Conservation (phyloP, 2,888 invertebrate genomes). For the Blastobasis lacticolella region DNA sequence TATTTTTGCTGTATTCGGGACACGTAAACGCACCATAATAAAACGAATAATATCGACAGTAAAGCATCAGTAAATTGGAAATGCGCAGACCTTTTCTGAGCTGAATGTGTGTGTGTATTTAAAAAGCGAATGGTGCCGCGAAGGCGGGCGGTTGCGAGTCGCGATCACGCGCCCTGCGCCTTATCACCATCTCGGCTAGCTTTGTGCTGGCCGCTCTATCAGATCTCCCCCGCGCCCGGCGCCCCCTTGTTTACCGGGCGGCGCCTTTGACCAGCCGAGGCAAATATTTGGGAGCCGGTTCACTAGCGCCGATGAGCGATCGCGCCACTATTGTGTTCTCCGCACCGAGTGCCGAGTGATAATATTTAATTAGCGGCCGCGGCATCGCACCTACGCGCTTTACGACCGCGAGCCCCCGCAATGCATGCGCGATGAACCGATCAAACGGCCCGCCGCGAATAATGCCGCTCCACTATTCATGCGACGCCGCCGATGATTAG, state of each 20-base stretch:
- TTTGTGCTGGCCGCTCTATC: constrained; percentile 51
- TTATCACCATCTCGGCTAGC: constrained; percentile 55
- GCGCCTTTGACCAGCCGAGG: constrained; percentile 58
- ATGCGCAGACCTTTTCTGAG: not conserved
- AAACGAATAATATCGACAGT: not conserved
- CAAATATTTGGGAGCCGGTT: constrained; percentile 68
- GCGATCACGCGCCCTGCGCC: constrained; percentile 38
- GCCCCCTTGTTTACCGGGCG: constrained; percentile 54
- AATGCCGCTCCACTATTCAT: constrained; percentile 49
- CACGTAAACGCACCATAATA: not conserved
- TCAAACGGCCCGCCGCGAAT: constrained; percentile 53
- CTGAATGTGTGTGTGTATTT: constrained; percentile 3
- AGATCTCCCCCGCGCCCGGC: constrained; percentile 39
- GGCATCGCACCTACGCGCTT: constrained; percentile 60
- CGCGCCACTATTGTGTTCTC: constrained; percentile 54
- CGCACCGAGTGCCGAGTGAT: constrained; percentile 56
- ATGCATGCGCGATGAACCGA: constrained; percentile 38
- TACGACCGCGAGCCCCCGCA: constrained; percentile 32
- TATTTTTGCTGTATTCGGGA: constrained; percentile 19
- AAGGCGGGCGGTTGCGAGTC: constrained; percentile 15
- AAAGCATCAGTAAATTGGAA: not conserved
- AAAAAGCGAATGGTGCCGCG: constrained; percentile 10
- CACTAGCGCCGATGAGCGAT: constrained; percentile 63
- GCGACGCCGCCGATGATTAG: constrained; percentile 44
- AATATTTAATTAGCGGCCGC: constrained; percentile 69